Evolutionary conservation across 64 coral and sea anemone genomes (phyloP).

Genomic region (Orbicella faveolata): DNA sequence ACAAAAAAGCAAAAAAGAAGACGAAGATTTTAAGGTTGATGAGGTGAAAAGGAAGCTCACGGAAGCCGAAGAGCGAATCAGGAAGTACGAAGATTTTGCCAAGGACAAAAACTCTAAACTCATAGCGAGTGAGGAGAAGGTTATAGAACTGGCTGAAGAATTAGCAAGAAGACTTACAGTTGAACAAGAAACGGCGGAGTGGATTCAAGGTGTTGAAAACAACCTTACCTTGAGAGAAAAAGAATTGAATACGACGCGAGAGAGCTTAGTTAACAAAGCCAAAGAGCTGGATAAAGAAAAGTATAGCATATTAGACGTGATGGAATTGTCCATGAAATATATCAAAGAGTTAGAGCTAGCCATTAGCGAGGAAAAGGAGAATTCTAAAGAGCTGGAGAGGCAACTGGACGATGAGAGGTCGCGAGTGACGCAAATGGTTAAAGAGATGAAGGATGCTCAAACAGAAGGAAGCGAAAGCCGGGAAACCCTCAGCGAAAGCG

Average conservation of each 20-base stretch:
- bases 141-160: constrained; percentile 85
- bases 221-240: constrained; percentile 62
- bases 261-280: constrained; percentile 57
- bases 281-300: constrained; percentile 86
- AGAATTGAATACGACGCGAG: constrained; percentile 56
- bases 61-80: constrained; percentile 40
- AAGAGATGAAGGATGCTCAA: constrained; percentile 51
- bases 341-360: constrained; percentile 68
- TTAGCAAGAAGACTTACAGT: constrained; percentile 74
- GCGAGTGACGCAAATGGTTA: constrained; percentile 38
- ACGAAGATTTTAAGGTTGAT: constrained; percentile 28
- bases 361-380: constrained; percentile 56
- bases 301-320: constrained; percentile 69
- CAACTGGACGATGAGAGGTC: constrained; percentile 42
- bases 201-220: constrained; percentile 79
- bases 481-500: not conserved
- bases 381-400: constrained; percentile 53
- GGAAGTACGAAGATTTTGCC: constrained; percentile 53
- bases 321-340: constrained; percentile 70
- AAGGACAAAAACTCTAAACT: constrained; percentile 66
- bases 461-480: not conserved
- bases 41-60: constrained; percentile 58
- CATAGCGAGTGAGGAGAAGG: constrained; percentile 71
- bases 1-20: constrained; percentile 70
- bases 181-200: constrained; percentile 72